phyloP scores from a whole-genome alignment of 2,113 vertebrate genomes.

The Pachyramphus minor region DNA sequence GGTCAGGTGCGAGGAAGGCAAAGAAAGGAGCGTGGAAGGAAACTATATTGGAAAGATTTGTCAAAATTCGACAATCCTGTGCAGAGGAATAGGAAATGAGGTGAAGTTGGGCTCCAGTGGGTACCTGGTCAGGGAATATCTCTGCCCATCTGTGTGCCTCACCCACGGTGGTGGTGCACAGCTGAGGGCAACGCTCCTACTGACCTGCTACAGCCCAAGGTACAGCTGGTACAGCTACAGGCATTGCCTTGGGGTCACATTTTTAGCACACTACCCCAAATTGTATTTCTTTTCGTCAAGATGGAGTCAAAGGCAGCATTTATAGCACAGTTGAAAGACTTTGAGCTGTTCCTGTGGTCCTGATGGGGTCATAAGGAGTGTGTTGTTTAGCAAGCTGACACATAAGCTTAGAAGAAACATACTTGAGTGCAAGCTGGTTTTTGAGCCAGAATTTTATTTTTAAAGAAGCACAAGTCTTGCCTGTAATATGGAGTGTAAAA shows the following conservation, averaged over 20 bases:
- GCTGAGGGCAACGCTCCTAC: background rate
- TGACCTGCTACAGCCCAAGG: background rate
- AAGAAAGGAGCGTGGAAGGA: background rate
- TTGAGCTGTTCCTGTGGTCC: background rate
- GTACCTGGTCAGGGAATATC: fast-evolving
- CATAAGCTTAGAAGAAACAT: background rate
- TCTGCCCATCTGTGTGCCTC: background rate
- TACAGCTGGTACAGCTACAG: background rate
- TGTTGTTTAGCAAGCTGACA: background rate
- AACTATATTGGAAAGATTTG: background rate
- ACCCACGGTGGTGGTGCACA: fast-evolving
- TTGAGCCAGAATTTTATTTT: background rate
- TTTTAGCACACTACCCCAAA: background rate
- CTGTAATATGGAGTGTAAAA: background rate
- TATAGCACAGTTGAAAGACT: background rate
- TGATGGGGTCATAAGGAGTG: background rate
- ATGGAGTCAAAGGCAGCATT: background rate
- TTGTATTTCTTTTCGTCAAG: background rate
- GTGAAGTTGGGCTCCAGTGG: background rate
- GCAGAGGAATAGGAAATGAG: background rate
- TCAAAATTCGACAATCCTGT: background rate
- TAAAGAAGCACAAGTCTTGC: background rate
- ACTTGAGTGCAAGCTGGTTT: background rate
- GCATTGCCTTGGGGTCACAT: background rate
- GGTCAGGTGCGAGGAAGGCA: background rate